Percentiles rank a stretch among this genome's conserved stretches.
phyloP scores from a whole-genome alignment of 2,888 invertebrate genomes.

The Serrognathus titanus region DNA sequence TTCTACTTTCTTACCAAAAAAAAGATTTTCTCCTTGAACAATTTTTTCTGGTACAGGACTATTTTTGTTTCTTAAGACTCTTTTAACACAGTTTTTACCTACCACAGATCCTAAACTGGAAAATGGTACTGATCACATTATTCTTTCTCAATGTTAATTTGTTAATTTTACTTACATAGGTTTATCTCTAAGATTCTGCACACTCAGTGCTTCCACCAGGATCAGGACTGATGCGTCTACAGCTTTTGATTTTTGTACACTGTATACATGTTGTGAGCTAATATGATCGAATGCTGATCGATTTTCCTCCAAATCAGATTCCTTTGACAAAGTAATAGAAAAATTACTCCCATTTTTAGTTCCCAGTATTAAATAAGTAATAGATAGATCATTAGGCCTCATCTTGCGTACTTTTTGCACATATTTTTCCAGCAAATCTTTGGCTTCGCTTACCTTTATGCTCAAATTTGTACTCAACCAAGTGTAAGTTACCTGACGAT shows the following conservation, averaged over 20 bases:
- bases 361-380: conserved; percentile 8
- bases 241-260: conserved; percentile 8
- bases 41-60: neutral
- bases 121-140: neutral
- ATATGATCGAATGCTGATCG: conserved; percentile 2
- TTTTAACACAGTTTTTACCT: conserved; percentile 10
- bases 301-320: conserved; percentile 4
- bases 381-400: conserved; percentile 8
- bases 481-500: conserved; percentile 6
- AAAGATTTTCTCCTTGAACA: neutral
- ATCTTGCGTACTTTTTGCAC: conserved; percentile 9
- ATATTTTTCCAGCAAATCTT: conserved; percentile 7
- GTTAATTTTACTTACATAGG: conserved; percentile 8
- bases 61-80: conserved; percentile 6
- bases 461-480: conserved; percentile 7
- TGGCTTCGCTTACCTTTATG: conserved; percentile 11
- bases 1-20: neutral
- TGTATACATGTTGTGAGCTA: conserved; percentile 5
- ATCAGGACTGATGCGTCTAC: conserved; percentile 4
- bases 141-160: neutral
- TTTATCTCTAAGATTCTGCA: conserved; percentile 2
- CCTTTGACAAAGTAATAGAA: conserved; percentile 1
- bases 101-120: conserved; percentile 12
- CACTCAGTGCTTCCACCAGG: conserved; percentile 6
- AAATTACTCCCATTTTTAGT: neutral